Conservation (phyloP, 2,113 vertebrate genomes). For the Stigmatopora argus region DNA sequence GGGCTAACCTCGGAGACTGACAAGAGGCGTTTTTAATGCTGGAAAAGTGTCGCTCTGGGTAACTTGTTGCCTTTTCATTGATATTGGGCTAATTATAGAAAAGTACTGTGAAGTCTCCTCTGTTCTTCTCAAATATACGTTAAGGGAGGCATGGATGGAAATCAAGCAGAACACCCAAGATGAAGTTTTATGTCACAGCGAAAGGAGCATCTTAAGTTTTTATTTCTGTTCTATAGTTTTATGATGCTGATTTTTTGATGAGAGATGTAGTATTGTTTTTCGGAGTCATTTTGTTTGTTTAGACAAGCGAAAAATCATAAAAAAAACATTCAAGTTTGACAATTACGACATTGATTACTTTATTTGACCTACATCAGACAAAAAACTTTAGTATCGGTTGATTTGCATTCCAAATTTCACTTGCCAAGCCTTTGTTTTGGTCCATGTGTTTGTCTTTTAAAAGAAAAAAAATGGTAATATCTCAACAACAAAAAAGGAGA, state of each 20-base stretch:
- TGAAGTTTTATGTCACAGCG: slow-evolving; percentile 7
- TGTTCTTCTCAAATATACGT: slow-evolving; percentile 15
- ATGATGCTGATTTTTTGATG: no score
- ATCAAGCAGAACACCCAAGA: slow-evolving; percentile 8
- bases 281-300: no score
- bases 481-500: no score
- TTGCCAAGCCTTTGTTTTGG: no score
- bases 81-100: slow-evolving; percentile 34
- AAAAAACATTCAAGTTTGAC: no score
- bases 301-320: no score
- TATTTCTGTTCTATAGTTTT: neutral
- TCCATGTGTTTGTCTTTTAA: no score
- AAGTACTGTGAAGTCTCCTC: neutral
- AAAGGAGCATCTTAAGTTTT: neutral
- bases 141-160: slow-evolving; percentile 9
- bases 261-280: neutral
- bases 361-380: no score
- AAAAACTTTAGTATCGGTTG: no score
- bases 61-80: slow-evolving; percentile 28
- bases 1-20: slow-evolving; percentile 57
- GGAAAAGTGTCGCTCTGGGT: slow-evolving; percentile 18
- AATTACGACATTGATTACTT: no score
- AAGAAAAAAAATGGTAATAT: no score
- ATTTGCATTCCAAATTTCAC: no score
- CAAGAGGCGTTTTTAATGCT: slow-evolving; percentile 34